Base-by-base conservation (phyloP, 2,888 invertebrate genomes). In the Ornithoptera priamus region DNA sequence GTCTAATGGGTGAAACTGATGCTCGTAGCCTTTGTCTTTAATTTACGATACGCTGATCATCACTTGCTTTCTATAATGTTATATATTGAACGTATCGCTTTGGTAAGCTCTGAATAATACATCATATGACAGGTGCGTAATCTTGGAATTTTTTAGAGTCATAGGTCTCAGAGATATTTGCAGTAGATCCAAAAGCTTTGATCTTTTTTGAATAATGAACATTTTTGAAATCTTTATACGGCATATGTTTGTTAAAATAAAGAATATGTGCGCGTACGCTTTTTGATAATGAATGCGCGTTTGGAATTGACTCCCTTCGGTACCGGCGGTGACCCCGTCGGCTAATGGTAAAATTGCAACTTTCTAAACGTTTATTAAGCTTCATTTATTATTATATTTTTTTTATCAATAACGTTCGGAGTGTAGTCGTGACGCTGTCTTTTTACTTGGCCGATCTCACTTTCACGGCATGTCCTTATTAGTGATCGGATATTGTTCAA, bases 391-490 rank as follows among this genome's bases (percentile, higher is more conserved):
- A 72, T 73, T 62, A 39, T 8, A 69, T 75, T 74, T 74, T 74
- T 74, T 71, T 61, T 57, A 62, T 39, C 53, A 63, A 62, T 65
- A 64, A 24, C 62, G 66, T 66, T 65, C 68, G 73, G 76, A 73
- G 74, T 69, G 75, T 76, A 72, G 73, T 80, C 82, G 81, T 85
- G 85, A 83, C 83, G 83, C 76, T 78, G 76, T 77, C 75, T 81
- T 67, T 81, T 81, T 78, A 79, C 77, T 75, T 79, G 78, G 78
- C 78, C 78, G 74, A 75, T 76, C 77, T 81, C 77, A 85, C 90
- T 90, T 89, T 89, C 89, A 85, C 88, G 85, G 76, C 79, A 81
- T 82, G 85, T 87, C 89, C 87, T 88, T 88, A 86, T 86, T 87
- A 82, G 82, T 71, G 78, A 74, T 80, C 77, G 78, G 80, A 85